Conservation (phyloP, 1,140 invertebrate species). For the Planococcus citri region DNA sequence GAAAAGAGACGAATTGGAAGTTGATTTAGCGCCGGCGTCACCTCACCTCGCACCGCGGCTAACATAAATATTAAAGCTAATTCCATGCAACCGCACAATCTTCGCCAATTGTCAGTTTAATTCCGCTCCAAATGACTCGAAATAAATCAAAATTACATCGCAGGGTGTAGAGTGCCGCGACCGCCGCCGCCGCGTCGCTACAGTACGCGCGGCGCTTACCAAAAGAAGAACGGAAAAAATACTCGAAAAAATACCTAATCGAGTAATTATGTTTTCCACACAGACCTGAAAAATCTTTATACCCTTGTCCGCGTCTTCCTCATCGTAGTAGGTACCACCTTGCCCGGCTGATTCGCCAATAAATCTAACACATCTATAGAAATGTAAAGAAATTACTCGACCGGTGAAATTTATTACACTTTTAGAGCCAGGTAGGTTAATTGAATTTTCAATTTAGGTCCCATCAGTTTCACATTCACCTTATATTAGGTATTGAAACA, state of each 20-base stretch:
- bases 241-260: too few relatives aligned
- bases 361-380: background rate
- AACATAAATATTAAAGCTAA: background rate
- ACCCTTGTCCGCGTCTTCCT: too few relatives aligned
- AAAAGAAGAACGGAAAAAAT: background rate
- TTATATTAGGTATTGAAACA: too few relatives aligned
- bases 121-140: background rate
- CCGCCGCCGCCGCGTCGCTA: too few relatives aligned
- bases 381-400: background rate
- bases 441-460: background rate
- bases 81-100: background rate
- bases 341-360: background rate
- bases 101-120: slow-evolving; percentile 3
- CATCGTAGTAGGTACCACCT: too few relatives aligned
- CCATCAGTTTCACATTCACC: too few relatives aligned
- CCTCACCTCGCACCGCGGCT: background rate
- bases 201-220: background rate
- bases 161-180: background rate
- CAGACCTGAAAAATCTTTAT: background rate
- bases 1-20: background rate
- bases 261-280: background rate
- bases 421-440: background rate
- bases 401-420: background rate
- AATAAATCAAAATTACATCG: slow-evolving; percentile 5
- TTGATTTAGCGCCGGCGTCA: background rate